Base-by-base conservation (phyloP, 2,888 invertebrate genomes). In the Lissonota sp. region DNA sequence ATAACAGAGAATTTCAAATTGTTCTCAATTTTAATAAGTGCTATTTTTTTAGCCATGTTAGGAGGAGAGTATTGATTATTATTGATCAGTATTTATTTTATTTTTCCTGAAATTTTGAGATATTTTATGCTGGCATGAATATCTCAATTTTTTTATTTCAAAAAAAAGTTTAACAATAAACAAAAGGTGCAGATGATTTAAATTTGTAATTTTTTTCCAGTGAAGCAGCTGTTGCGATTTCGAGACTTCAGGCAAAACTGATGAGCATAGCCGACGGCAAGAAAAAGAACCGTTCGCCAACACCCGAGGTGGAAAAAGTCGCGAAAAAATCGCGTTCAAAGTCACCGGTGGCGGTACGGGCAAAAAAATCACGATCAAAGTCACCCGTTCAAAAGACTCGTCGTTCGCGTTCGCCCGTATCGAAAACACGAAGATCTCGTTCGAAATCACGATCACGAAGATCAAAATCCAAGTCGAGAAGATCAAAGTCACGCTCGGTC, bases 161-260 rank as follows among this genome's bases (percentile, higher is more conserved):
- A n/a, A n/a, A n/a, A n/a, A n/a, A n/a, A n/a, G n/a, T n/a, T 7
- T 42, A 5, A 42, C 5, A 5, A 7, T 6, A 6, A 42, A 42
- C 7, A 6, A 5, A 42, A 5, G 42, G 42, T 10, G 46, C 39
- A 51, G 5, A 10, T 39, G 58, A 53, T 37, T 12, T 16, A 16
- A 40, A 37, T 75, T 66, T 12, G 42, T 60, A 39, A n/a, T 76
- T 82, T 72, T 58, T 70, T 14, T 57, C 44, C 81, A 93, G 93
- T 74, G 93, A 93, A 88, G 92, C 93, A 5, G 92, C 92, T 5
- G 93, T 93, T n/a, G 93, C 93, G 0, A 94, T 95, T 73, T 94
- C 95, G 5, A 94, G 94, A 85, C 92, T 95, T 5, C 95, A 95
- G 89, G 95, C 94, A 4, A 95, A 95, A 87, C 90, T 95, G 82